Evolutionary conservation across 2,797 vertebrate genomes (phyloP), one percentile per base, ranked within the genome.

Genomic region (Gorsachius magnificus): DNA sequence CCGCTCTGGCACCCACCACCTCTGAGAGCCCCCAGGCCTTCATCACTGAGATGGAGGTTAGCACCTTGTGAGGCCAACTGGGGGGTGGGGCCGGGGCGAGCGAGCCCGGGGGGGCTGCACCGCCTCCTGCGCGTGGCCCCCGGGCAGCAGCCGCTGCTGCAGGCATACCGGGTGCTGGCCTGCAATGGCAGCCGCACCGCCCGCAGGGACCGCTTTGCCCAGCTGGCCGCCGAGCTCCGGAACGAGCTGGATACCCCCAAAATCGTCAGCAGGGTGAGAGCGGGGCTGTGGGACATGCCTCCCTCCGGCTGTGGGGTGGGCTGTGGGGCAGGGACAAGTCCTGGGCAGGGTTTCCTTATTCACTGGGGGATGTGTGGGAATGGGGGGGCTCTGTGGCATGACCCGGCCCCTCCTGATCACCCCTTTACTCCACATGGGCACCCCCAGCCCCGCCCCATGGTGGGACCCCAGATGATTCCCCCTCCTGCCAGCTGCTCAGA

Each of bases 221-320:
- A 98, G 95, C 96, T 99, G 96, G 99, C 99, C 6, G n/a, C 97
- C 0, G 98, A 98, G 96, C 98, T 99, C 74, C 98, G 72, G 91
- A 97, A 98, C 41, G 99, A 99, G 97, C 97, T 99, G 96, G 98
- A 99, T 88, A 92, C 95, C 2, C 96, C 97, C 82, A 98, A 97
- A 89, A 97, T 99, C 2, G 64, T 97, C 63, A 98, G 97, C 82
- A 98, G 98, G 98, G 99, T 99, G 97, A 95, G 96, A 50, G 20
- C 0, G 0, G 69, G 56, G 31, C 51, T 57, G 63, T 0, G 1
- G 89, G 50, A 20, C 0, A 1, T n/a, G 56, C 31, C 18, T 33
- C 26, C 21, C 26, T 1, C 48, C 0, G 2, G 33, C n/a, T 11
- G 12, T 36, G 33, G 58, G 24, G 24, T 8, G 36, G 41, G 29